Base-by-base conservation (phyloP, 2,797 vertebrate species). In the Sorex maritimensis region DNA sequence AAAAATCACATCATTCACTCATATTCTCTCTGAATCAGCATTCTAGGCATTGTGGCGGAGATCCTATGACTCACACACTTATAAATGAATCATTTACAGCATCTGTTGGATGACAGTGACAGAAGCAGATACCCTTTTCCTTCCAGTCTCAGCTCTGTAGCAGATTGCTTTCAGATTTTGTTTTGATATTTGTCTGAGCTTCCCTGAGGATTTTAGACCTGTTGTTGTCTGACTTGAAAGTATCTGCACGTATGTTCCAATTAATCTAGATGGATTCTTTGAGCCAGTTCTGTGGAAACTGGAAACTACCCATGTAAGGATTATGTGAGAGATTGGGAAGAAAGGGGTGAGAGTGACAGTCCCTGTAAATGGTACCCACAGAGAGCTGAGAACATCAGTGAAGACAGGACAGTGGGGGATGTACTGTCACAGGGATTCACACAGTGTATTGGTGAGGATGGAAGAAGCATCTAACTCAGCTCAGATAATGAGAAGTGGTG, bases 31-130 rank as follows among this genome's bases (percentile, higher is more conserved):
- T 96, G 94, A 97, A 95, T 97, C 97, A 98, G 92, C 96, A 96
- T 96, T 97, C 97, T 97, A 97, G 92, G 79, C 0, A 0, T 71
- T 96, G 90, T 92, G 38, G 81, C 92, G 95, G 87, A 95, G 92
- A 95, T 91, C 93, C 81, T 94, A 90, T 97, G 98, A 98, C 97
- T 97, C 97, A 92, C 81, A 93, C 87, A 86, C 92, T 97, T 97
- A 97, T 97, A 97, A 97, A 97, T 97, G 96, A 95, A 96, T 98
- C 95, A 97, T 98, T 97, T 98, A 86, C 97, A 97, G 97, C 96
- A 97, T 96, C 94, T 98, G 94, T 87, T 84, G 55, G 90, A 95
- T 98, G 96, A 95, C 0, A 0, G 58, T 61, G 58, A 61, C 58
- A 91, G 77, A 86, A 41, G 68, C 26, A 75, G 94, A 86, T 94